phyloP scores from a whole-genome alignment of 2,888 invertebrate species.

The Polyploca ridens region DNA sequence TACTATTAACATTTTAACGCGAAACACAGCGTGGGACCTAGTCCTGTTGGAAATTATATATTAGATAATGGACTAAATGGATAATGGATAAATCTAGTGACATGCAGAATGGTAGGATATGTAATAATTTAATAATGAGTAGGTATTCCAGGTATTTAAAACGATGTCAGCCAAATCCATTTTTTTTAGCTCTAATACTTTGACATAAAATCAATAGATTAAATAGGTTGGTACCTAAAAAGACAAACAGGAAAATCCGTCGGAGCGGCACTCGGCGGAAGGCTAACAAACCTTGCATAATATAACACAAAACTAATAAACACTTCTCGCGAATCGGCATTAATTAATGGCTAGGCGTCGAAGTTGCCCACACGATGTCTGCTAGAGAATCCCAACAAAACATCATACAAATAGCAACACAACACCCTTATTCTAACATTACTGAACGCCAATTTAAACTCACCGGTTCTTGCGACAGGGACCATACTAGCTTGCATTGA shows the following conservation, averaged over 20 bases:
- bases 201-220: not conserved
- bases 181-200: no score
- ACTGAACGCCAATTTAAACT: not conserved
- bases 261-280: not conserved
- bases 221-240: not conserved
- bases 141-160: not conserved
- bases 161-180: not conserved
- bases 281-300: constrained; percentile 11
- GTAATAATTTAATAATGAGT: no score
- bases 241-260: constrained; percentile 4
- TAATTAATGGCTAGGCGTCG: not conserved
- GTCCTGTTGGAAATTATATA: not conserved
- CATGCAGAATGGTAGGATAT: no score
- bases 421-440: not conserved
- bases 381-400: constrained; percentile 6
- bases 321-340: constrained; percentile 6
- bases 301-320: constrained; percentile 6
- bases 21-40: no score
- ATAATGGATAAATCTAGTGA: not conserved
- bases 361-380: not conserved
- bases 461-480: not conserved
- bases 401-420: not conserved
- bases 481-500: not conserved
- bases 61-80: not conserved
- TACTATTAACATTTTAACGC: no score